phyloP scores from a whole-genome alignment of 2,888 invertebrate genomes.

The Eilema depressum region DNA sequence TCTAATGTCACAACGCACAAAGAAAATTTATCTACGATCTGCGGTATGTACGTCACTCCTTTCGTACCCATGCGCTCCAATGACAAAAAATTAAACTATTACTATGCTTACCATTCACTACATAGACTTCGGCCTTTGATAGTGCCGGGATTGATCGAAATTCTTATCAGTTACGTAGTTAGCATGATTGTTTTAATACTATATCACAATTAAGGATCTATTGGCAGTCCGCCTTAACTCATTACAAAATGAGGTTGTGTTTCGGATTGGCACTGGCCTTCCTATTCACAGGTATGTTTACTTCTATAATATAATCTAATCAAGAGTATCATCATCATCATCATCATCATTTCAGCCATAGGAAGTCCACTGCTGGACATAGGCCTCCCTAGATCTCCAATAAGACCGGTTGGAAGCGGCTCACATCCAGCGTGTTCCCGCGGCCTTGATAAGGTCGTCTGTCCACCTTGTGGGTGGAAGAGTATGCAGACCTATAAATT shows the following conservation, averaged over 20 bases:
- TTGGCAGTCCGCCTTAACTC: conserved; percentile 12
- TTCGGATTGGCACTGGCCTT: conserved; percentile 23
- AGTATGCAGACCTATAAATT: background rate
- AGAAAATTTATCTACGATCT: too few species aligned
- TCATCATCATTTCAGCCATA: too few species aligned
- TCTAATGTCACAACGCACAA: too few species aligned
- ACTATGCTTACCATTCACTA: background rate
- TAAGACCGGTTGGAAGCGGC: too few species aligned
- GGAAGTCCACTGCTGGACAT: too few species aligned
- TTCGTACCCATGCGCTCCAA: background rate
- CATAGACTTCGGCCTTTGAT: background rate
- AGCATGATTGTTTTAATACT: background rate
- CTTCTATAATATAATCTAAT: conserved; percentile 12
- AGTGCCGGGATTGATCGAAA: background rate
- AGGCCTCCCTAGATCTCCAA: too few species aligned
- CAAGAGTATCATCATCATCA: too few species aligned
- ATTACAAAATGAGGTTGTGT: conserved; percentile 37
- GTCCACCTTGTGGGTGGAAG: too few species aligned
- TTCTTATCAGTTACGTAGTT: background rate
- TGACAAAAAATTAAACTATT: too few species aligned
- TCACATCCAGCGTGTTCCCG: too few species aligned
- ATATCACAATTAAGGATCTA: background rate
- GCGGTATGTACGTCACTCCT: background rate
- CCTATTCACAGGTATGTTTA: conserved; percentile 36
- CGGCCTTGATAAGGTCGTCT: too few species aligned